Evolutionary conservation across 2,113 vertebrate species (phyloP).

Genomic region (Arvicanthis niloticus): DNA sequence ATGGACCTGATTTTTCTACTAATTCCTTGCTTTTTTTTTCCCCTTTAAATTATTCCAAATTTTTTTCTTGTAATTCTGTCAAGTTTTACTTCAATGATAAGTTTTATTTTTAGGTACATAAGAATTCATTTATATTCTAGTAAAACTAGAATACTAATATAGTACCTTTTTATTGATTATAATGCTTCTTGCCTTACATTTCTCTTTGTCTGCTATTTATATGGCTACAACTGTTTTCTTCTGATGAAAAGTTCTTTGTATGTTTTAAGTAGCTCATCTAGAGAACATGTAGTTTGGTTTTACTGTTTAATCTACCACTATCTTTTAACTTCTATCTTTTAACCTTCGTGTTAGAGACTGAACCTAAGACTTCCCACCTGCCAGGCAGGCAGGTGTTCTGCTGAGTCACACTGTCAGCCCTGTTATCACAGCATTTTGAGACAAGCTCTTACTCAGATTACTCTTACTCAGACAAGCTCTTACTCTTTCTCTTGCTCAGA

Average conservation of each 20-base stretch:
- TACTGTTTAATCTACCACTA: conserved; percentile 40
- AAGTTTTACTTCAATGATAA: conserved; percentile 24
- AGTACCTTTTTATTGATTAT: conserved; percentile 4
- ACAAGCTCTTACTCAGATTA: too few species aligned
- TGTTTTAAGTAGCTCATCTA: conserved; percentile 12
- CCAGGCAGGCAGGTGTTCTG: background rate
- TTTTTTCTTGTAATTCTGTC: conserved; percentile 45
- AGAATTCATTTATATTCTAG: conserved; percentile 10
- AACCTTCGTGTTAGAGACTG: background rate
- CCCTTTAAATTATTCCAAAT: background rate
- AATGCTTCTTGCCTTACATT: conserved; percentile 18
- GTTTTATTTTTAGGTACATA: background rate
- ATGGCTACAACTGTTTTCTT: background rate
- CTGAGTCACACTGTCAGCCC: background rate
- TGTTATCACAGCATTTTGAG: background rate
- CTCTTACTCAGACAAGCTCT: too few species aligned
- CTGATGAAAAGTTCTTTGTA: background rate
- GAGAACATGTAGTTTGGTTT: background rate
- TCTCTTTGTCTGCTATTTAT: conserved; percentile 48
- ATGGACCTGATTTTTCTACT: background rate
- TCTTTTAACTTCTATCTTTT: conserved; percentile 36
- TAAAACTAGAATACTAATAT: conserved; percentile 24
- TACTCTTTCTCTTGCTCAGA: too few species aligned
- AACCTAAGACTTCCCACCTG: background rate
- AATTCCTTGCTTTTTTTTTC: background rate